Conservation (phyloP, 1,140 invertebrate species). For the Penaeus japonicus region DNA sequence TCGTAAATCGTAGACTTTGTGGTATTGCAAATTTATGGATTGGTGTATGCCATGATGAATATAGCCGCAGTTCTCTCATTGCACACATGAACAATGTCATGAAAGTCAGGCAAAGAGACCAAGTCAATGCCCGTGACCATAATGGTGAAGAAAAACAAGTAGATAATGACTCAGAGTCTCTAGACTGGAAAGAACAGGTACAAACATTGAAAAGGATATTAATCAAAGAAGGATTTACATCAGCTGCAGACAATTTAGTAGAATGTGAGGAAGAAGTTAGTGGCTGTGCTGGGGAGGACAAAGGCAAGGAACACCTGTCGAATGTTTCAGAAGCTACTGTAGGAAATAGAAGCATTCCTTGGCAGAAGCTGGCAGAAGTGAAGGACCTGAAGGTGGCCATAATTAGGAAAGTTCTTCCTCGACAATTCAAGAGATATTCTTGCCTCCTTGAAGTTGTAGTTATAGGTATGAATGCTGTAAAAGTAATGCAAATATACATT, state of each 20-base stretch:
- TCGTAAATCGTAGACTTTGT: constrained; percentile 53
- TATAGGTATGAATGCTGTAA: constrained; percentile 15
- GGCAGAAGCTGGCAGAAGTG: background rate
- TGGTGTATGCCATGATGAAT: constrained; percentile 22
- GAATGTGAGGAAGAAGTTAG: too few species aligned
- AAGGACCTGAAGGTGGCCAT: background rate
- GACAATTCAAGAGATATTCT: constrained; percentile 7
- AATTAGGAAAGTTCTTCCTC: constrained; percentile 25
- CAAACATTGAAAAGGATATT: background rate
- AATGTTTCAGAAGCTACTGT: background rate
- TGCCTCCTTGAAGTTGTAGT: constrained; percentile 15
- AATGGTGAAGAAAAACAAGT: background rate
- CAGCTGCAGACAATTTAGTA: too few species aligned
- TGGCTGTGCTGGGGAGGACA: background rate
- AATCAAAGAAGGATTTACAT: too few species aligned
- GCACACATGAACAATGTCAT: too few species aligned
- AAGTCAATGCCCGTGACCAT: background rate
- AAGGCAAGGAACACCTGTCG: background rate
- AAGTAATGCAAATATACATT: background rate
- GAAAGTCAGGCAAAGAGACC: too few species aligned
- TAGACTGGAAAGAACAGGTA: background rate
- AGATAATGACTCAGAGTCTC: background rate
- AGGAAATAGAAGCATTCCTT: background rate
- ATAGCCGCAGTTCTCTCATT: background rate
- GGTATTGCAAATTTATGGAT: constrained; percentile 46